Conservation (phyloP, 2,797 vertebrate species). For the Enoplosus armatus region DNA sequence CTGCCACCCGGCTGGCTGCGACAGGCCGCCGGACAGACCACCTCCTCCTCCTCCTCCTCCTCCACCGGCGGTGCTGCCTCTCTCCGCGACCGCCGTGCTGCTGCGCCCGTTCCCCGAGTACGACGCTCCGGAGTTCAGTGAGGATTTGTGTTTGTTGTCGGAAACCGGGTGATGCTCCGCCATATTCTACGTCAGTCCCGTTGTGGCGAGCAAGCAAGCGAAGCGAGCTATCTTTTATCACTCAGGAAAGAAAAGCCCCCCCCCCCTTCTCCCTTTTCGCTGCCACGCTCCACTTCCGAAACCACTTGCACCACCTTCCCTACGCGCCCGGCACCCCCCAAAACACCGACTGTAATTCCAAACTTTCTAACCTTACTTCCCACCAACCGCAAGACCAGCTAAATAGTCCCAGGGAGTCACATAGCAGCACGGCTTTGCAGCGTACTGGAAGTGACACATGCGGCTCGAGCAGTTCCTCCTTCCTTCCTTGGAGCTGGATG, state of each 20-base stretch:
- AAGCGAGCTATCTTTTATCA: conserved; percentile 65
- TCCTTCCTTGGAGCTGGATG: conserved; percentile 70
- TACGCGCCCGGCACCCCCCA: conserved; percentile 26
- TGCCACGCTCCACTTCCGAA: conserved; percentile 74
- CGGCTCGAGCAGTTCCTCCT: conserved; percentile 63
- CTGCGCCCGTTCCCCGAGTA: conserved; percentile 84
- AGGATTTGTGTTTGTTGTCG: conserved; percentile 92
- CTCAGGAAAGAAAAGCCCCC: conserved; percentile 48
- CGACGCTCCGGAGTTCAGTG: conserved; percentile 86
- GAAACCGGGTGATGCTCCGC: conserved; percentile 91
- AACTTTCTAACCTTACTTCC: conserved; percentile 49
- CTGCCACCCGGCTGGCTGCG: conserved; percentile 98
- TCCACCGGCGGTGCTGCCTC: conserved; percentile 57
- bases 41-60: conserved; percentile 68
- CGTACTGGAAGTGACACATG: conserved; percentile 70
- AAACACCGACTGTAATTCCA: conserved; percentile 19
- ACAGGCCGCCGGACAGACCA: conserved; percentile 92
- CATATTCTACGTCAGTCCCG: conserved; percentile 91
- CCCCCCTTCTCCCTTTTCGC: conserved; percentile 46
- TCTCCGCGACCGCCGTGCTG: conserved; percentile 79
- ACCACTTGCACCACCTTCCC: conserved; percentile 54
- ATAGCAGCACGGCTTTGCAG: conserved; percentile 58
- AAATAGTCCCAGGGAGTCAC: conserved; percentile 51
- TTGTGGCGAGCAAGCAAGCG: conserved; percentile 63
- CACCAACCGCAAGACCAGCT: conserved; percentile 22